Evolutionary conservation across 2,113 vertebrate genomes (phyloP).

Genomic region (Uria lomvia): DNA sequence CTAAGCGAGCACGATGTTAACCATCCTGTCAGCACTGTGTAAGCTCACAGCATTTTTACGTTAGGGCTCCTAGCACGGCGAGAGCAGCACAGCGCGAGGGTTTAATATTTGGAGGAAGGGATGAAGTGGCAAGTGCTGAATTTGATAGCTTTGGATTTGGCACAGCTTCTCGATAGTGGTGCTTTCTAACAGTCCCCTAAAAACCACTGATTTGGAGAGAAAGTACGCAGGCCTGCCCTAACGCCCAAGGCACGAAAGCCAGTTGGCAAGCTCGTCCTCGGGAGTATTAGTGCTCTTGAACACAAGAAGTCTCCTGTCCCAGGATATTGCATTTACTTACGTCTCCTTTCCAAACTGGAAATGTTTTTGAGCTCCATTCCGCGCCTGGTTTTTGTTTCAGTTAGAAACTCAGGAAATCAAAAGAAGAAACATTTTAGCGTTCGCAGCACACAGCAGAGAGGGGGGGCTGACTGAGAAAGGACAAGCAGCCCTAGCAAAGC

Average conservation of each 20-base stretch:
- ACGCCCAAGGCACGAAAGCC: background rate
- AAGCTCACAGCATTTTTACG: background rate
- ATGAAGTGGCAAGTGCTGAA: conserved; percentile 3
- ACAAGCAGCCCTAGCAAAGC: background rate
- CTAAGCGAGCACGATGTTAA: background rate
- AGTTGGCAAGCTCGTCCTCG: background rate
- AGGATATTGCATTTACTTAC: background rate
- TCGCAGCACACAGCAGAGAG: background rate
- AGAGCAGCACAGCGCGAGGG: background rate
- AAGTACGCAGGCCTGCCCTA: background rate
- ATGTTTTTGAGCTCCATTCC: background rate
- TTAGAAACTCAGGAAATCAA: conserved; percentile 13
- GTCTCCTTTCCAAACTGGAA: conserved; percentile 4
- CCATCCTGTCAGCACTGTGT: background rate
- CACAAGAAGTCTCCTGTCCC: background rate
- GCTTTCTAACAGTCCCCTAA: conserved; percentile 16
- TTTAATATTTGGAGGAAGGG: background rate
- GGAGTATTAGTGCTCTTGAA: background rate
- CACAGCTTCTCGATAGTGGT: background rate
- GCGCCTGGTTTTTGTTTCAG: conserved; percentile 2
- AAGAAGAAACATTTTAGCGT: background rate
- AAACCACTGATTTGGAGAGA: conserved; percentile 18
- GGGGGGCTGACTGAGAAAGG: background rate
- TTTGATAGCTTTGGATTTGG: conserved; percentile 20
- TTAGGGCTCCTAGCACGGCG: rapidly evolving